Base-by-base conservation (phyloP, 2,888 invertebrate genomes). In the Thecocarcelia acutangulata region DNA sequence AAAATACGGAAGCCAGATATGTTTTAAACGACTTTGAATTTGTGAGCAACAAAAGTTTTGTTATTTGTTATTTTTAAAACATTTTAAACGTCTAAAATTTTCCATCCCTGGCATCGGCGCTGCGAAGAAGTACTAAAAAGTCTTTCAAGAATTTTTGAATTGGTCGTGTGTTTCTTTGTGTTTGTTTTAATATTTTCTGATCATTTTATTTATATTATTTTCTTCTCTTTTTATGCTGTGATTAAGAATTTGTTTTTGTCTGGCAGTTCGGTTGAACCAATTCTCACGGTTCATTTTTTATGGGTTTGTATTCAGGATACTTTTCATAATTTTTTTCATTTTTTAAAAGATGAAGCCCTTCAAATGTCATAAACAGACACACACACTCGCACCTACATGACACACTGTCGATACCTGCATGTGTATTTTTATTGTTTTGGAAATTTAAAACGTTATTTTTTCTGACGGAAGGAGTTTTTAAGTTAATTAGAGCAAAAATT, bases 231-330 rank as follows among this genome's bases (percentile, higher is more conserved):
- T 56, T 33, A 33, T 19, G 37, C 21, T 13, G 9, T 52, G 17
- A 54, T 63, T 63, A 46, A 56, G 61, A 52, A 21, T 69, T 54
- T 70, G 19, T 50, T 59, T 69, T 59, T 42, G 58, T 52, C n/a
- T 64, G 56, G 59, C 50, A 48, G 61, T 72, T 56, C 21, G 48
- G 46, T 52, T 81, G 56, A 77, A 81, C 81, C 50, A 81, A 81
- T 77, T 81, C 81, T 81, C 77, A 81, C 77, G 81, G 68, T 77
- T 52, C 50, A 70, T 42, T 75, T n/a, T 64, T 63, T 63, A 58
- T 48, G 37, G 21, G 24, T 54, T 54, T 28, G 59, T 73, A 63
- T 48, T 58, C 77, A 73, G 77, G 77, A 77, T 63, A 56, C 37
- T 54, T 68, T 70, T 50, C 58, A 42, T 61, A 4, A 11, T 52